These are phyloP conservation scores for Galagoides demidoff DNA, from an alignment of 2,797 vertebrate genomes.

Conservation along the genomic window DNA sequence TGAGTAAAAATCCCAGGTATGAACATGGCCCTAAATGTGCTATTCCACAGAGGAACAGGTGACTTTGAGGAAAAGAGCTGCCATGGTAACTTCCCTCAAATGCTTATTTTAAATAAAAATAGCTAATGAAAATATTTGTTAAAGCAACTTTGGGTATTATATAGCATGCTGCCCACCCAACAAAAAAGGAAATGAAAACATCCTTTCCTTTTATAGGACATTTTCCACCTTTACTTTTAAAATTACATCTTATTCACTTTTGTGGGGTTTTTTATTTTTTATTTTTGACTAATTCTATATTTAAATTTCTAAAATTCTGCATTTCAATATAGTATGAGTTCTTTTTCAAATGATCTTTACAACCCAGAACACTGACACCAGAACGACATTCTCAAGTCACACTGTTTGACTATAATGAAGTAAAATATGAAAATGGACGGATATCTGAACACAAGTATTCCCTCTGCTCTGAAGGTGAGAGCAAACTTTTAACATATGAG, in stretches of 20 bases:
- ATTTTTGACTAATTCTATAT: background rate
- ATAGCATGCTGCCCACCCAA: constrained; percentile 20
- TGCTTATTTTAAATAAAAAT: constrained; percentile 45
- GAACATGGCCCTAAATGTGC: constrained; percentile 31
- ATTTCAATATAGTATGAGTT: constrained; percentile 23
- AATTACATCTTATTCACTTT: constrained; percentile 32
- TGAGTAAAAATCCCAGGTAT: constrained; percentile 29
- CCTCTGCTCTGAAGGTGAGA: constrained; percentile 41
- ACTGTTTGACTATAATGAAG: constrained; percentile 31
- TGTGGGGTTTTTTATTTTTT: background rate
- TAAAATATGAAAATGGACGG: constrained; percentile 68
- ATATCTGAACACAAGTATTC: background rate
- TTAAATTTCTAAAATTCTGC: constrained; percentile 24
- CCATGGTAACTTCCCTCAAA: constrained; percentile 52
- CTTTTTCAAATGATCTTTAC: constrained; percentile 53
- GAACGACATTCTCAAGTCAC: constrained; percentile 51
- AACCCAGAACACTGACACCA: constrained; percentile 54
- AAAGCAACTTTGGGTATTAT: constrained; percentile 20
- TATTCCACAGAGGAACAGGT: background rate
- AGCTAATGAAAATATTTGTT: background rate
- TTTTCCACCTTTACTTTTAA: constrained; percentile 51
- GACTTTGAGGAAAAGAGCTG: constrained; percentile 37
- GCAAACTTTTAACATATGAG: background rate
- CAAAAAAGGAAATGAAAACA: constrained; percentile 45
- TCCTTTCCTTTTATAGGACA: constrained; percentile 57